Evolutionary conservation across 2,888 invertebrate species (phyloP).

Genomic region (Acleris cristana): DNA sequence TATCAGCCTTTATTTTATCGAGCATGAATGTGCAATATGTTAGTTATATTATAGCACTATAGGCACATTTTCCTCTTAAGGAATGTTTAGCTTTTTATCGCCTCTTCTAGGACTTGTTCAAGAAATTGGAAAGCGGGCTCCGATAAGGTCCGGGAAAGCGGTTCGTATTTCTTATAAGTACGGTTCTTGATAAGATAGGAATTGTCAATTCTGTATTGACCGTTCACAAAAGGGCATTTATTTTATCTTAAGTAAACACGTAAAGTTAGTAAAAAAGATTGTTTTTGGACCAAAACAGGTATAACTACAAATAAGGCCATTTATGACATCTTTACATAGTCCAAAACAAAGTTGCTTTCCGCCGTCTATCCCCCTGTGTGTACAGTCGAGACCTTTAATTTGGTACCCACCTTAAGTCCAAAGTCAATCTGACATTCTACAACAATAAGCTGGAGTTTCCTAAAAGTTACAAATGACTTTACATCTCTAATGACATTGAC

Average conservation of each 20-base stretch:
- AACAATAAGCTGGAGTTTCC: too few species aligned
- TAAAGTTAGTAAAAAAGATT: conserved; percentile 7
- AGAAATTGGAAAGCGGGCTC: conserved; percentile 54
- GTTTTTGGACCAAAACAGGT: background rate
- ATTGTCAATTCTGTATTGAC: conserved; percentile 17
- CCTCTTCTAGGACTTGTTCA: conserved; percentile 39
- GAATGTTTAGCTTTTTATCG: conserved; percentile 18
- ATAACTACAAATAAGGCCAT: background rate
- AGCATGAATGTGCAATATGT: background rate
- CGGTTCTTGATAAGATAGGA: conserved; percentile 19
- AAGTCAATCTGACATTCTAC: too few species aligned
- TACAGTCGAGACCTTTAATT: too few species aligned
- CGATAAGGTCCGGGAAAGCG: conserved; percentile 53
- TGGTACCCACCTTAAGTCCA: too few species aligned
- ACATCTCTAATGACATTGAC: too few species aligned
- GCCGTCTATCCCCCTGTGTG: too few species aligned
- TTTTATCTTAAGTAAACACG: conserved; percentile 24
- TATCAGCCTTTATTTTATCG: background rate
- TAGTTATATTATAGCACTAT: background rate
- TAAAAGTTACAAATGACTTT: too few species aligned
- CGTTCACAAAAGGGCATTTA: background rate
- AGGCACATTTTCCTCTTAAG: conserved; percentile 9
- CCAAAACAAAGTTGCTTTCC: too few species aligned
- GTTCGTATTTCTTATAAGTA: conserved; percentile 45
- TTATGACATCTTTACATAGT: too few species aligned